Conservation (phyloP, 2,113 vertebrate genomes). For the Phodopus roborovskii region DNA sequence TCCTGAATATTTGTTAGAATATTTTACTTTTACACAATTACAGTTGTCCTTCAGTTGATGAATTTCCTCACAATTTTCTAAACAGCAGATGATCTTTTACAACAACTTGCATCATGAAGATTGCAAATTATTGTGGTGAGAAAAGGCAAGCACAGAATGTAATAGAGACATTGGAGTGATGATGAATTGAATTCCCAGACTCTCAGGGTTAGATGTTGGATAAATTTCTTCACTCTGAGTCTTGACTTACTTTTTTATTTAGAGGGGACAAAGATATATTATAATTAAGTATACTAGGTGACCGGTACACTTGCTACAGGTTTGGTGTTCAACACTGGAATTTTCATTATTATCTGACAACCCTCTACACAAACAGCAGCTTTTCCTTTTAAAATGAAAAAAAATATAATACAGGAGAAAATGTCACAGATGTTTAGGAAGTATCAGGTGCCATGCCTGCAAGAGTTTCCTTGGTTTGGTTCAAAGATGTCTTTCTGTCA, state of each 20-base stretch:
- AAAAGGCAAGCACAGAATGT: background rate
- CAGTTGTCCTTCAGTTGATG: background rate
- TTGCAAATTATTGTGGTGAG: background rate
- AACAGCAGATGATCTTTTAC: background rate
- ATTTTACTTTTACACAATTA: background rate
- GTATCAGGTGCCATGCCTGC: background rate
- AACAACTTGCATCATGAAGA: background rate
- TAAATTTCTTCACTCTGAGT: background rate
- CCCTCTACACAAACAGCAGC: rapidly evolving
- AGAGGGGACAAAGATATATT: background rate
- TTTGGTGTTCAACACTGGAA: background rate
- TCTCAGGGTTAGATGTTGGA: background rate
- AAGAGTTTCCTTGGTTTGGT: background rate
- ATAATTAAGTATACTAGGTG: background rate
- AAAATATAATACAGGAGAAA: background rate
- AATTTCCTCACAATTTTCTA: background rate
- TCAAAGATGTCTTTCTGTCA: background rate
- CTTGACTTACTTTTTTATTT: background rate
- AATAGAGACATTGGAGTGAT: background rate
- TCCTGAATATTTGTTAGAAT: background rate
- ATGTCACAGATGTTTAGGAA: background rate
- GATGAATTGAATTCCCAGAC: background rate
- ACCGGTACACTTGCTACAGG: background rate
- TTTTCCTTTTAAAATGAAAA: background rate
- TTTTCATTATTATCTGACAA: background rate